These are phyloP conservation scores for Aphaenogaster rudis DNA, from an alignment of 1,140 invertebrate species.

Conservation along the genomic window DNA sequence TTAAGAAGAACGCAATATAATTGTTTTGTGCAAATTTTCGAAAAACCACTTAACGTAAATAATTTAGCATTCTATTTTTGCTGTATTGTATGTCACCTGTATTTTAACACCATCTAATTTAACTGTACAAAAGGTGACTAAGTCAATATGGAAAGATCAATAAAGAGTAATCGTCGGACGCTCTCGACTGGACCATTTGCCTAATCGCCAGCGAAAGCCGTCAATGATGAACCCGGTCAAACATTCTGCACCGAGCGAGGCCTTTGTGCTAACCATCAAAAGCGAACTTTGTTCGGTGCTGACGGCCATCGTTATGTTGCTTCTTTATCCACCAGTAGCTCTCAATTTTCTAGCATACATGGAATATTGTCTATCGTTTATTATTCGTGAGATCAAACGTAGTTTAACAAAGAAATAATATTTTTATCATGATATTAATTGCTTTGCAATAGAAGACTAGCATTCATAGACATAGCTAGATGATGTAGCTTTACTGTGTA, in stretches of 20 bases:
- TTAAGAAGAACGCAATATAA: not conserved
- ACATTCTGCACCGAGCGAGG: slow-evolving; percentile 43
- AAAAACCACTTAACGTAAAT: not conserved
- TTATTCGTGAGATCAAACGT: not conserved
- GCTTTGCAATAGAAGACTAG: not conserved
- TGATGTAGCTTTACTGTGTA: not conserved
- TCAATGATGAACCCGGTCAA: slow-evolving; percentile 54
- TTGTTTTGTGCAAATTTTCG: not conserved
- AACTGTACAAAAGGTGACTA: slow-evolving; percentile 20
- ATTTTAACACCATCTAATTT: slow-evolving; percentile 31
- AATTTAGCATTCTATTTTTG: slow-evolving; percentile 9
- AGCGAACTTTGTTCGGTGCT: slow-evolving; percentile 41
- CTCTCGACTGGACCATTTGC: slow-evolving; percentile 27
- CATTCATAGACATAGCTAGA: not conserved
- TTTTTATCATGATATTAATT: not conserved
- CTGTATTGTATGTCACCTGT: not conserved
- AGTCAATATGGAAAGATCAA: slow-evolving; percentile 58
- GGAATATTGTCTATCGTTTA: slow-evolving; percentile 3
- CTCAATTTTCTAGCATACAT: slow-evolving; percentile 30
- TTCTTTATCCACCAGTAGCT: slow-evolving; percentile 32
- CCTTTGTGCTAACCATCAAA: slow-evolving; percentile 62
- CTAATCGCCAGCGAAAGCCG: slow-evolving; percentile 56
- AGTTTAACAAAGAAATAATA: not conserved
- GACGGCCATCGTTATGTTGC: slow-evolving; percentile 31
- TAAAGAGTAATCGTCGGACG: slow-evolving; percentile 45